Evolutionary conservation across 1,140 invertebrate species (phyloP).

Genomic region (Glomeris maerens): DNA sequence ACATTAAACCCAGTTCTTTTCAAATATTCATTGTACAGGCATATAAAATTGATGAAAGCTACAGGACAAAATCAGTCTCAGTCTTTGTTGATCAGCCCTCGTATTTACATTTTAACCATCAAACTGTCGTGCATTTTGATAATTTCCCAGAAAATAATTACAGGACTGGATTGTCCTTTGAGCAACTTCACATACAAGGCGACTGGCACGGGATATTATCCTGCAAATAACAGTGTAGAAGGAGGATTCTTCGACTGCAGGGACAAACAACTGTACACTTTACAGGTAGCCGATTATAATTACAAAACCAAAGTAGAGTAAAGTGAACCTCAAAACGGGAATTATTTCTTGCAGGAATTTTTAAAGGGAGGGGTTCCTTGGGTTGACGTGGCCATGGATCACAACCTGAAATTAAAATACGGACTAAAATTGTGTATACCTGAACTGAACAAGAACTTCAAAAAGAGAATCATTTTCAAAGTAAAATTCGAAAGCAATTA

Average conservation of each 20-base stretch:
- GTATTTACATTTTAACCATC: no score
- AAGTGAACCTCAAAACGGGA: neutral
- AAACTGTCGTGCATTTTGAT: no score
- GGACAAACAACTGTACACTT: neutral
- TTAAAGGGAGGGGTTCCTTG: neutral
- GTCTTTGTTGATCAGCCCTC: no score
- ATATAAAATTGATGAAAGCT: no score
- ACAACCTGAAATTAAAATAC: neutral
- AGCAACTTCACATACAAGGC: no score
- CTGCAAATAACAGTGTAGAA: neutral
- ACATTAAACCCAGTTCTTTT: no score
- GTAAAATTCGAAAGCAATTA: neutral
- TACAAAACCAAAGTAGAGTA: no score
- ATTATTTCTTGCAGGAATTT: neutral
- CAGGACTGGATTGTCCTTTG: no score
- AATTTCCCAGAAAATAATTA: no score
- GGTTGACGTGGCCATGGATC: neutral
- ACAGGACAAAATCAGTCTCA: no score
- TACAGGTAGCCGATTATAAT: neutral
- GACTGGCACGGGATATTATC: slow-evolving; percentile 1
- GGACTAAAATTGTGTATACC: neutral
- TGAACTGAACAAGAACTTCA: neutral
- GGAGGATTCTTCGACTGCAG: neutral
- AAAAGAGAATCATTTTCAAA: neutral
- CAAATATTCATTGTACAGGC: no score